Percentiles rank a stretch among this genome's conserved stretches.
phyloP scores from a whole-genome alignment of 2,888 invertebrate genomes.

The Drepanosiphum platanoidis region DNA sequence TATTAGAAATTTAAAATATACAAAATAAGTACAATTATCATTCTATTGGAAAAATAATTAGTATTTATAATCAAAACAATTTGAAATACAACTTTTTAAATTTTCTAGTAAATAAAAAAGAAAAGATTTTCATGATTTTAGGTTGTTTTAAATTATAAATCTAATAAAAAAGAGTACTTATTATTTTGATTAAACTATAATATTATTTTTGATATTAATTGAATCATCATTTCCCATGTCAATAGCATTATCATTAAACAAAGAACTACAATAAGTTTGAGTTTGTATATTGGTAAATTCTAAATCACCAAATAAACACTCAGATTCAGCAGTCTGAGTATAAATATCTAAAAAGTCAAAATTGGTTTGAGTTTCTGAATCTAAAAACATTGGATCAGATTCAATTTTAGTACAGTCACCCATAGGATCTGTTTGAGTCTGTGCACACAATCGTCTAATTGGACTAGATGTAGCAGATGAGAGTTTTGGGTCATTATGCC shows the following conservation, averaged over 20 bases:
- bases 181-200: slow-evolving; percentile 1
- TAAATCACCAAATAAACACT: slow-evolving; percentile 62
- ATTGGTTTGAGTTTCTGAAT: slow-evolving; percentile 63
- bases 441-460: slow-evolving; percentile 48
- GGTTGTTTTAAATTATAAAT: neutral
- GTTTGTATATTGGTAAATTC: slow-evolving; percentile 63
- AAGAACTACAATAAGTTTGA: slow-evolving; percentile 60
- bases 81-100: too few species aligned
- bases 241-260: slow-evolving; percentile 45
- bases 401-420: slow-evolving; percentile 40
- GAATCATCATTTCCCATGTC: neutral
- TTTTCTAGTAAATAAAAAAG: neutral
- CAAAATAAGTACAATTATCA: too few species aligned
- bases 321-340: slow-evolving; percentile 63
- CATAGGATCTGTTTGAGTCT: slow-evolving; percentile 60
- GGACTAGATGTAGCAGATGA: slow-evolving; percentile 60
- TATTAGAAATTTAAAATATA: too few species aligned
- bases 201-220: neutral
- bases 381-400: slow-evolving; percentile 58
- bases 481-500: slow-evolving; percentile 52
- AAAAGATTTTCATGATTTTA: neutral
- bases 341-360: slow-evolving; percentile 62
- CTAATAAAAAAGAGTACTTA: neutral
- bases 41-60: too few species aligned
- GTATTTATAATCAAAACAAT: too few species aligned